phyloP scores from a whole-genome alignment of 2,888 invertebrate genomes.

The Podabrus alpinus region DNA sequence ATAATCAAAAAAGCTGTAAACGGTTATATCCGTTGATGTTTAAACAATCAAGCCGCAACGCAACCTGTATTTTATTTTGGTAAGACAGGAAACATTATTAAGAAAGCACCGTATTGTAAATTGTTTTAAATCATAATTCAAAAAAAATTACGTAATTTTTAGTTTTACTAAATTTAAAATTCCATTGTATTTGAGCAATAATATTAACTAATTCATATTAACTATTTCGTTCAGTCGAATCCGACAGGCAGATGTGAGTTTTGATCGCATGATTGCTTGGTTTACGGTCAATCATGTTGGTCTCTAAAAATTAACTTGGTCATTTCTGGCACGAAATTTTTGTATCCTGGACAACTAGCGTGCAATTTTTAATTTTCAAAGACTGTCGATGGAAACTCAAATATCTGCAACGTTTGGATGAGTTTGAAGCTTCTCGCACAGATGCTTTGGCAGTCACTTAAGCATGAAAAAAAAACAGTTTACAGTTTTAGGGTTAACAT shows the following conservation, averaged over 20 bases:
- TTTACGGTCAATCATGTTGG: background rate
- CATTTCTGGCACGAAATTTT: background rate
- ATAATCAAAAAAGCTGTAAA: background rate
- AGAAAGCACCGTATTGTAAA: background rate
- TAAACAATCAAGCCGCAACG: constrained; percentile 6
- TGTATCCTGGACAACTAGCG: background rate
- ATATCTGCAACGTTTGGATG: background rate
- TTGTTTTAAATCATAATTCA: background rate
- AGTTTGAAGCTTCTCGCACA: background rate
- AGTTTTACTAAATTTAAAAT: background rate
- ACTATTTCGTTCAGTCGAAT: background rate
- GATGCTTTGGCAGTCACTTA: background rate
- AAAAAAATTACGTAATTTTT: background rate
- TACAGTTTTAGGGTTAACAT: background rate
- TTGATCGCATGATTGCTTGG: background rate
- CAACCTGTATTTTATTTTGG: constrained; percentile 10
- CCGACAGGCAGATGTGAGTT: background rate
- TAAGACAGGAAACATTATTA: constrained; percentile 11
- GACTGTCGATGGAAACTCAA: background rate
- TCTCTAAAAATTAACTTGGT: background rate
- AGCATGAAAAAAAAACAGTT: background rate
- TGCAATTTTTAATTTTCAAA: background rate
- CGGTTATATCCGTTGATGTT: background rate
- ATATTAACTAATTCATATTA: background rate
- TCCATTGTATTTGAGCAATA: background rate